Percentiles rank a stretch among this genome's conserved stretches.
Evolutionary conservation across 2,888 invertebrate genomes (phyloP).

Genomic region (Malthinus seriepunctatus): DNA sequence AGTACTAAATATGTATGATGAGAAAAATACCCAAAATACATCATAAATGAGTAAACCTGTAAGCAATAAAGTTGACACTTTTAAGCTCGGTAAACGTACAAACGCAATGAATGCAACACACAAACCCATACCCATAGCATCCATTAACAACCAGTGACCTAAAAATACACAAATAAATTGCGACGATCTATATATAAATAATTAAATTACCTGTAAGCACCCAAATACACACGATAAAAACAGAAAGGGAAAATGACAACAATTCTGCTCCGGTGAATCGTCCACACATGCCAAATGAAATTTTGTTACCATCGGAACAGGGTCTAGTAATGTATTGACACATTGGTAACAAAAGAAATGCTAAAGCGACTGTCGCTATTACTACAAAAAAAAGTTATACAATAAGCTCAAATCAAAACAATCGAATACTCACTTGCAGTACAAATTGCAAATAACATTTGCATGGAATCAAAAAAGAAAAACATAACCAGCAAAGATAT

Average conservation of each 20-base stretch:
- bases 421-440: conserved; percentile 81
- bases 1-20: conserved; percentile 96
- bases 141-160: conserved; percentile 97
- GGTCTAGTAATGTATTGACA: conserved; percentile 92
- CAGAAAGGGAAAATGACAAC: conserved; percentile 87
- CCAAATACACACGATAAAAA: conserved; percentile 96
- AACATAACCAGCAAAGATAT: conserved; percentile 96
- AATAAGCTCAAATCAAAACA: conserved; percentile 10
- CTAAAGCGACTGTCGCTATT: conserved; percentile 94
- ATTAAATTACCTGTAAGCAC: conserved; percentile 74
- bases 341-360: conserved; percentile 94
- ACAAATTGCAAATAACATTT: conserved; percentile 93
- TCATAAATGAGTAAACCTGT: conserved; percentile 94
- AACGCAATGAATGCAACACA: conserved; percentile 98
- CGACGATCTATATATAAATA: neutral
- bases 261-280: conserved; percentile 94
- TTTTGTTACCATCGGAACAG: conserved; percentile 81
- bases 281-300: conserved; percentile 89
- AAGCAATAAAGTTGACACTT: conserved; percentile 91
- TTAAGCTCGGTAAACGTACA: conserved; percentile 92
- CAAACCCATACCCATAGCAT: conserved; percentile 97
- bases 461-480: conserved; percentile 99
- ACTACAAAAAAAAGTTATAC: conserved; percentile 60
- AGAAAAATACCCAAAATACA: conserved; percentile 99
- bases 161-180: conserved; percentile 18